Conservation (phyloP, 2,888 invertebrate species). For the Eudemis profundana region DNA sequence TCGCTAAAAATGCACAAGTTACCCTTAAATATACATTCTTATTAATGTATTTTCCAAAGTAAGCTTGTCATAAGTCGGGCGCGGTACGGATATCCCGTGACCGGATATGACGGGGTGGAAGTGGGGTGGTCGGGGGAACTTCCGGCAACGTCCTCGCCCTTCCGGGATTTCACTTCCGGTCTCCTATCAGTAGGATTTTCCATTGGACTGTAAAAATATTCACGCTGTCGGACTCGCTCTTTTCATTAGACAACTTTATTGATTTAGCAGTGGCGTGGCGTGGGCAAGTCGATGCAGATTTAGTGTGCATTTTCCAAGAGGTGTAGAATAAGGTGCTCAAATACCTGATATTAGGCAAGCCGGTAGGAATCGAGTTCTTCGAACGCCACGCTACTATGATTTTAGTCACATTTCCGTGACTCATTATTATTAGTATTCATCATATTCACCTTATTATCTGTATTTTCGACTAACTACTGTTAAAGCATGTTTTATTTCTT, state of each 20-base stretch:
- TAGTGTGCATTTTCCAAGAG: too few relatives aligned
- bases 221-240: background rate
- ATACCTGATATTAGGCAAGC: too few relatives aligned
- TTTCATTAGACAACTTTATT: background rate
- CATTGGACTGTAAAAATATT: constrained; percentile 38
- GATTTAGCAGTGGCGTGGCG: too few relatives aligned
- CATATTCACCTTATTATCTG: too few relatives aligned
- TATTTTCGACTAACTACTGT: too few relatives aligned
- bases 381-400: too few relatives aligned
- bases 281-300: too few relatives aligned
- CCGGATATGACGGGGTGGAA: constrained; percentile 58
- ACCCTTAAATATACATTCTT: background rate
- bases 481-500: too few relatives aligned
- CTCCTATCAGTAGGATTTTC: constrained; percentile 59
- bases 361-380: too few relatives aligned
- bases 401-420: too few relatives aligned
- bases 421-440: too few relatives aligned
- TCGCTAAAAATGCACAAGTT: background rate
- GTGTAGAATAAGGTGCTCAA: too few relatives aligned
- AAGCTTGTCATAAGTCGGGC: constrained; percentile 56
- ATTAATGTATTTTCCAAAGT: constrained; percentile 17
- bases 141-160: constrained; percentile 66
- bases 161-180: constrained; percentile 68
- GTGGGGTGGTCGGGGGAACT: constrained; percentile 51
- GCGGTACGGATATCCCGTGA: constrained; percentile 68